Evolutionary conservation across 2,888 invertebrate species (phyloP), one percentile per base, ranked within the genome.

Genomic region (Autographa gamma): DNA sequence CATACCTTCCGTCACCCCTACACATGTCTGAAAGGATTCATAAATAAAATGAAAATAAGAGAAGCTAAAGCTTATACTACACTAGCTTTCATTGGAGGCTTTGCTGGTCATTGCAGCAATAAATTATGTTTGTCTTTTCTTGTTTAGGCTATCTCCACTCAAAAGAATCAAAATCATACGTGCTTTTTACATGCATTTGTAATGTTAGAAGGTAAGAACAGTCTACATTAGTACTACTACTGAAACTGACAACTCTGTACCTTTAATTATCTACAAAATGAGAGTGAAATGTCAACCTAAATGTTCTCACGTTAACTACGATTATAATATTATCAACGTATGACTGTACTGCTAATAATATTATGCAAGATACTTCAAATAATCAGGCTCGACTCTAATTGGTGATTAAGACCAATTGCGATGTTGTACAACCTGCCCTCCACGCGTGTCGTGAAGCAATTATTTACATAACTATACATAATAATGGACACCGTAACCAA

Each of bases 331-430:
- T 25, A 25, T 25, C 25, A 34, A 34, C 9, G 9, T 34, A 7
- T 34, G 14, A 16, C 48, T 16, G n/a, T 16, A n/a, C 3, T n/a
- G 48, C 4, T n/a, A 7, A n/a, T 48, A 48, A 48, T 69, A 72
- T 78, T 78, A 78, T 61, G 79, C 72, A 78, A 78, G 69, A 64
- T 66, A 58, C 32, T 66, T 58, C 34, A 34, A 38, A 38, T 38
- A 74, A 74, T 58, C 54, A 56, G 16, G 41, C 60, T 63, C 3
- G 41, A 38, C 59, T 34, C 38, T 32, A 18, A 71, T 61, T 74
- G 31, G 9, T 48, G n/a, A 48, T 48, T 48, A 48, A n/a, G n/a
- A n/a, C 16, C 5, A 38, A 65, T 74, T 69, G 25, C 34, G 8
- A 48, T 69, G 69, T 56, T 63, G 71, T 63, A 32, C 31, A 75